A percentile compares a stretch with the other conserved stretches of the same genome.
Conservation (phyloP, 2,888 invertebrate species). For the Ferdinandea cuprea region DNA sequence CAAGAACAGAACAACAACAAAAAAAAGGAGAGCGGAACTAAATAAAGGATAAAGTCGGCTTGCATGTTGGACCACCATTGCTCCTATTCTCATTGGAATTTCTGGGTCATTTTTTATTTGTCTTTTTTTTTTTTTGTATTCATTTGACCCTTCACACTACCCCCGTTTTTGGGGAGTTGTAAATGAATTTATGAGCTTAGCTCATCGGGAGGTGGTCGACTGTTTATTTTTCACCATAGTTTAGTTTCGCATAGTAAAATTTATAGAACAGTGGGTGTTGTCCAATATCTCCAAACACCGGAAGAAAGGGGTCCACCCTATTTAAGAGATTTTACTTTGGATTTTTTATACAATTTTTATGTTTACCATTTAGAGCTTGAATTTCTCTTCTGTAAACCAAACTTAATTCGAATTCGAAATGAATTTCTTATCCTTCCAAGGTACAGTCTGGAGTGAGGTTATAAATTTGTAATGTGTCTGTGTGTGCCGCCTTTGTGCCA, state of each 20-base stretch:
- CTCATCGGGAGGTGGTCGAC: constrained; percentile 49
- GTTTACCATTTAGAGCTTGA: constrained; percentile 11
- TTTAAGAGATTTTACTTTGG: constrained; percentile 38
- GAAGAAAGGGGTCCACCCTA: constrained; percentile 2
- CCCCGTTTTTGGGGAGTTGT: constrained; percentile 36
- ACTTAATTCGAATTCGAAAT: constrained; percentile 59
- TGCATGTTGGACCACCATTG: constrained; percentile 18
- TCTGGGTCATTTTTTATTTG: constrained; percentile 65
- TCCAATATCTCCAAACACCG: neutral
- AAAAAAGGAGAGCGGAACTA: neutral
- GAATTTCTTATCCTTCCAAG: constrained; percentile 19
- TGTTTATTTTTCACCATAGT: constrained; percentile 35
- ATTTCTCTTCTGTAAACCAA: constrained; percentile 36
- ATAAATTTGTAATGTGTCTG: constrained; percentile 66
- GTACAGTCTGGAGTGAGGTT: constrained; percentile 1
- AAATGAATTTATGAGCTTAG: constrained; percentile 69
- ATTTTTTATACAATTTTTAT: constrained; percentile 30
- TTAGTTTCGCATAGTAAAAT: neutral
- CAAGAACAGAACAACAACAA: neutral
- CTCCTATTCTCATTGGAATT: constrained; percentile 38
- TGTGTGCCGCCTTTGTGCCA: constrained; percentile 31
- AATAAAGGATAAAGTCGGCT: constrained; percentile 27
- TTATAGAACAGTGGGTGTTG: neutral
- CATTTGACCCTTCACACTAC: neutral
- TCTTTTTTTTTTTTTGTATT: constrained; percentile 28